Base-by-base conservation (phyloP, 2,888 invertebrate species). In the Acholoe squamosa region DNA sequence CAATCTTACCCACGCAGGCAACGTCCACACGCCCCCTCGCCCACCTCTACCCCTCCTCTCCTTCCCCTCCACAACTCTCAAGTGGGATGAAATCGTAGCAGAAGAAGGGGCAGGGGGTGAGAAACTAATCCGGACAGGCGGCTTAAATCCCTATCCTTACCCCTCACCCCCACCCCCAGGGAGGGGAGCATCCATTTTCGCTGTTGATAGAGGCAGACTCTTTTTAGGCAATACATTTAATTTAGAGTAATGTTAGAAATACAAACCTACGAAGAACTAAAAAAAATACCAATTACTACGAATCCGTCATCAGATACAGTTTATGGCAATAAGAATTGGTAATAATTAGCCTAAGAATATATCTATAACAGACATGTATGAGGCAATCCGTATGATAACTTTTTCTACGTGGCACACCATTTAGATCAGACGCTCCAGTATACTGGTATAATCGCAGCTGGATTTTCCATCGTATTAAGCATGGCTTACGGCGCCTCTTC, bases 1-100 rank as follows among this genome's bases (percentile, higher is more conserved):
- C 80, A 80, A 80, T 80, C 80, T 80, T 80, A 80, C 80, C 80
- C 43, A 16, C 80, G 80, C 80, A 80, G 80, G 34, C 80, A 33
- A 80, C 14, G 80, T n/a, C 31, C 80, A 80, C 80, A 80, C 80
- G 31, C 76, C 25, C 76, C 76, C 25, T 76, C 43, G 14, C 61
- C 22, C 22, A 76, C 80, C 22, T 7, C 80, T n/a, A 80, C 71
- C 25, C 25, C 31, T 14, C 71, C 71, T 28, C 25, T 28, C 71
- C 71, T 71, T n/a, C 71, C 31, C 28, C 14, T 22, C 25, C 71
- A n/a, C 71, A 14, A 28, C 28, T 25, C 71, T 71, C 25, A 28
- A 71, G 71, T 71, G 31, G 71, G 61, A 14, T 71, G 71, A 71
- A 71, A 71, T 71, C 25, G 28, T 71, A 71, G 71, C 28, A 28